phyloP scores from a whole-genome alignment of 37 sponge, comb jelly and placozoan species.

The Chondrosia reniformis region DNA sequence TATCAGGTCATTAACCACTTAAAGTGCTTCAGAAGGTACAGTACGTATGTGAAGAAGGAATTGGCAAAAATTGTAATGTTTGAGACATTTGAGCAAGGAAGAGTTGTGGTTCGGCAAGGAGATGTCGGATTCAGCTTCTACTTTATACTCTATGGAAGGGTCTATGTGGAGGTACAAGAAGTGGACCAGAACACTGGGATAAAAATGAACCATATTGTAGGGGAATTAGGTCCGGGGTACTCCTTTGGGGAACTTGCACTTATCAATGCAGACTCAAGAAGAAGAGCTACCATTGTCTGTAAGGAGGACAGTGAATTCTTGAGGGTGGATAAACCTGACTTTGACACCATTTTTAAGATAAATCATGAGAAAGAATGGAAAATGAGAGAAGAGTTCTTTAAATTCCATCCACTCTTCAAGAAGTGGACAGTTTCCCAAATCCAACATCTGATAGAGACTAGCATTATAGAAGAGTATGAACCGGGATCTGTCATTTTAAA shows the following conservation, averaged over 20 bases:
- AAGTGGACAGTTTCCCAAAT: conserved; percentile 24
- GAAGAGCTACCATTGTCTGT: conserved; percentile 76
- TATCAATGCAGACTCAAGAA: conserved; percentile 33
- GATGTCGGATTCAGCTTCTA: conserved; percentile 71
- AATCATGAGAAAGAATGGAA: conserved; percentile 55
- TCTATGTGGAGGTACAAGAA: conserved; percentile 56
- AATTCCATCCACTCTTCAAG: conserved; percentile 32
- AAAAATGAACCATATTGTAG: conserved; percentile 36
- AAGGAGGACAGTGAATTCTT: conserved; percentile 63
- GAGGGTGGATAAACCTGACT: conserved; percentile 61
- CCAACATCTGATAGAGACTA: conserved; percentile 36
- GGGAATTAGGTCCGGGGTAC: conserved; percentile 64
- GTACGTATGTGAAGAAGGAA: conserved; percentile 55
- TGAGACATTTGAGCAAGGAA: conserved; percentile 59
- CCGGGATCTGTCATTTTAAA: conserved; percentile 58
- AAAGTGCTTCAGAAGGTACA: conserved; percentile 66
- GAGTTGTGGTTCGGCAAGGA: conserved; percentile 73
- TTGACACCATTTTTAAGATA: conserved; percentile 47
- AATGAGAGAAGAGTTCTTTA: conserved; percentile 22
- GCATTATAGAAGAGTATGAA: conserved; percentile 37
- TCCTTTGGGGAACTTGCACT: conserved; percentile 86
- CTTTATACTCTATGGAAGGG: conserved; percentile 75
- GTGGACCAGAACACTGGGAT: conserved; percentile 20
- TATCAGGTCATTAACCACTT: conserved; percentile 29
- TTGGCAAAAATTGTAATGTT: conserved; percentile 59